Percentiles rank a stretch among this genome's conserved stretches.
phyloP scores from a whole-genome alignment of 2,797 vertebrate genomes.

The Sphaeramia orbicularis region DNA sequence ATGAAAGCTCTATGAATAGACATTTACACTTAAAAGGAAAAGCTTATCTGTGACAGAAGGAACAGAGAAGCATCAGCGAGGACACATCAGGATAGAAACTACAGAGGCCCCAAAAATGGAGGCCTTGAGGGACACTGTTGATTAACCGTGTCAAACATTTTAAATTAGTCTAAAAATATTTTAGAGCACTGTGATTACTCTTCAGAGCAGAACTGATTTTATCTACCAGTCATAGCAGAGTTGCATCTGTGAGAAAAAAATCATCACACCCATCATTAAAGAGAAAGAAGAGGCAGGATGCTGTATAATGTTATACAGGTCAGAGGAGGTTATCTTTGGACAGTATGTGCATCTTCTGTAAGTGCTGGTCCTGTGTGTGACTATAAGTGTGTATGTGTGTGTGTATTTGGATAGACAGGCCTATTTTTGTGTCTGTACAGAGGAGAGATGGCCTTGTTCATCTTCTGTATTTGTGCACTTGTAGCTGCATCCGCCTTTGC shows the following conservation, averaged over 20 bases:
- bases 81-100: constrained; percentile 21
- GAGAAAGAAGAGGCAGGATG: background rate
- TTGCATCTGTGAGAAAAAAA: constrained; percentile 9
- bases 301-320: background rate
- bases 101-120: constrained; percentile 5
- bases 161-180: constrained; percentile 50
- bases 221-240: background rate
- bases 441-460: constrained; percentile 29
- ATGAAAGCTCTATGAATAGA: constrained; percentile 18
- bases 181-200: constrained; percentile 28
- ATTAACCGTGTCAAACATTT: constrained; percentile 57
- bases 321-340: constrained; percentile 3
- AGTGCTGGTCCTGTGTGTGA: constrained; percentile 7
- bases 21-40: constrained; percentile 23
- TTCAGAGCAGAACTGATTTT: constrained; percentile 36
- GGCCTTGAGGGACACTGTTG: constrained; percentile 40
- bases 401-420: background rate
- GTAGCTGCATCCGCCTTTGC: constrained; percentile 49
- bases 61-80: constrained; percentile 10
- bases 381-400: background rate
- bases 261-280: constrained; percentile 1
- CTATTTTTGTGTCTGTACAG: constrained; percentile 22
- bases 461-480: constrained; percentile 40
- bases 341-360: constrained; percentile 21
- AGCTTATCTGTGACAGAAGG: constrained; percentile 4